phyloP scores from a whole-genome alignment of 1,140 invertebrate species.

The Hestina assimilis region DNA sequence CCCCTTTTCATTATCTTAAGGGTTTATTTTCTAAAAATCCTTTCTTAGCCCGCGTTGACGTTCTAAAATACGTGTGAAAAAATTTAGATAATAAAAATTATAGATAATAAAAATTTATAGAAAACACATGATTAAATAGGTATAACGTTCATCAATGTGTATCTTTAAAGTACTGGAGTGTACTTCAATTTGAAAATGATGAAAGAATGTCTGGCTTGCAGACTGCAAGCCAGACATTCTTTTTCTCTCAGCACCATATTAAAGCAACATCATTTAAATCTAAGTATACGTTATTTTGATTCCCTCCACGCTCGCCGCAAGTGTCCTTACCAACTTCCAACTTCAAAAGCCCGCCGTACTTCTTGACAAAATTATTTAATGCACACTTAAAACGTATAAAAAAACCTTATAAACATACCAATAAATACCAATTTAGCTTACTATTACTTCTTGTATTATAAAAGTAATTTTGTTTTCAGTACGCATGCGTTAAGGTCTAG shows the following conservation, averaged over 20 bases:
- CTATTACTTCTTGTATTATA: neutral
- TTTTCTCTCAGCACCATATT: neutral
- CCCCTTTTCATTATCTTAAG: too few species aligned
- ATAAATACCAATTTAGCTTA: constrained; percentile 6
- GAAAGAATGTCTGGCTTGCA: too few species aligned
- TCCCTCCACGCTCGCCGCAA: constrained; percentile 10
- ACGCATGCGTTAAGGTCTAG: constrained; percentile 20
- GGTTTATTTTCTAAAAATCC: too few species aligned
- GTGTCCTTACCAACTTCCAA: constrained; percentile 25
- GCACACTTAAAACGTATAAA: neutral
- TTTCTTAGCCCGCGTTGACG: too few species aligned
- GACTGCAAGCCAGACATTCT: neutral
- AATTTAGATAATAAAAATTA: too few species aligned
- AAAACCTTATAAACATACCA: neutral
- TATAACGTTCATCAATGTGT: neutral
- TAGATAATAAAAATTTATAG: too few species aligned
- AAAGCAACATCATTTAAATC: constrained; percentile 7
- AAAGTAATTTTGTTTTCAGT: neutral
- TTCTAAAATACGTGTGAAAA: too few species aligned
- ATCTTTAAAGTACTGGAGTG: neutral
- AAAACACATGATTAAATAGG: neutral
- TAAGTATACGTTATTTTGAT: constrained; percentile 22
- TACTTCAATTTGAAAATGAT: neutral
- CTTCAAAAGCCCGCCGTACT: constrained; percentile 27
- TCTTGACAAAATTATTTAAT: constrained; percentile 12